Base-by-base conservation (phyloP, 2,888 invertebrate species). In the Diarsia mendica region DNA sequence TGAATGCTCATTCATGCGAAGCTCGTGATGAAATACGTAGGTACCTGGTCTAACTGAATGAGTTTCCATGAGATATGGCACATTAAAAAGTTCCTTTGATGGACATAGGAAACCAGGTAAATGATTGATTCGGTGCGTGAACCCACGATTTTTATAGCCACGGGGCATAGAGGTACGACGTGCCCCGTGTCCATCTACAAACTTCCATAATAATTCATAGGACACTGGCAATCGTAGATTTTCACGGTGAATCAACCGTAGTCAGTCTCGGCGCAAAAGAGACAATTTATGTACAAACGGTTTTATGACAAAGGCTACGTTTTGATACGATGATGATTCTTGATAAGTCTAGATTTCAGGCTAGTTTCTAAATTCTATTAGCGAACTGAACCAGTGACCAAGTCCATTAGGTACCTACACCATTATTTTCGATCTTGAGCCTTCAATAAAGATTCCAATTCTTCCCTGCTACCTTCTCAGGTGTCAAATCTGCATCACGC, bases 1-100 rank as follows among this genome's bases (percentile, higher is more conserved):
- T 84, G n/a, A 70, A 75, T 82, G 64, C 10, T 67, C 77, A 72
- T 78, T 84, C 79, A 79, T 65, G 79, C 76, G 68, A 71, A 74
- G 44, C 55, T 67, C 71, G 61, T 82, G 74, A 58, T 73, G 84
- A 79, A 79, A 84, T 58, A 28, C 48, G 28, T 60, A 60, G 39
- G 39, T 39, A 39, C 39, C 8, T 39, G 39, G 39, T 18, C 33
- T 18, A 60, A 3, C 18, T 33, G 18, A 60, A 60, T 28, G 58
- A 60, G 10, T 60, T 60, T 60, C 33, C 18, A 33, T 33, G 60
- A 33, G 9, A 60, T 60, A 33, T 33, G 33, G 18, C 33, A 33
- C 18, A 60, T 23, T 13, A 55, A 23, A 55, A 23, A 55, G 55
- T 55, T 55, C 55, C 23, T 55, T 23, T 55, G 55, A 23, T 8